phyloP scores from a whole-genome alignment of 2,113 vertebrate genomes.

The Patagioenas fasciata region DNA sequence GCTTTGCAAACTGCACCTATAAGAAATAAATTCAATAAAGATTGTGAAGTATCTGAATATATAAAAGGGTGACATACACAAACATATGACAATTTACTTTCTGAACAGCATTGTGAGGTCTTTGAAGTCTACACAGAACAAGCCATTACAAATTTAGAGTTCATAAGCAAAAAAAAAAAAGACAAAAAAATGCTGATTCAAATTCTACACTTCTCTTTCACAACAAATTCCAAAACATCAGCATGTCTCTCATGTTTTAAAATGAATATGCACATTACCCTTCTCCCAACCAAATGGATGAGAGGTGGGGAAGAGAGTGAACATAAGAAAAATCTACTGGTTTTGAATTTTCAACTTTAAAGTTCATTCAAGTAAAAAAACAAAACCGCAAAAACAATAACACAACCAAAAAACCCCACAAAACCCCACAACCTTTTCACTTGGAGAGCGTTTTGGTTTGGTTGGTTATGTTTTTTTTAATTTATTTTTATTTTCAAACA shows the following conservation, averaged over 20 bases:
- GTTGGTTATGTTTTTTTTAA: no score
- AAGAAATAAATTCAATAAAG: neutral
- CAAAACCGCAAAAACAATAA: no score
- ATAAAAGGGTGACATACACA: neutral
- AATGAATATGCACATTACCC: neutral
- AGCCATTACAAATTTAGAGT: neutral
- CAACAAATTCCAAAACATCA: neutral
- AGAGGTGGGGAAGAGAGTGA: neutral
- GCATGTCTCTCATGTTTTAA: neutral
- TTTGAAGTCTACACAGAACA: neutral
- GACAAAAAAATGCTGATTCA: neutral
- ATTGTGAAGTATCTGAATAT: neutral
- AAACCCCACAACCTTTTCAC: no score
- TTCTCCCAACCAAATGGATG: neutral
- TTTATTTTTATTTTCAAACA: no score
- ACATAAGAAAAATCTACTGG: neutral
- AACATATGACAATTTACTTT: neutral
- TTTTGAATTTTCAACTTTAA: neutral
- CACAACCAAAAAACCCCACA: no score
- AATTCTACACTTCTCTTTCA: neutral
- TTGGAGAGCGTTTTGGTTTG: no score
- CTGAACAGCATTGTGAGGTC: neutral
- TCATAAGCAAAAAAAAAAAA: neutral
- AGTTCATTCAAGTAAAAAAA: no score
- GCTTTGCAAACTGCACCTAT: neutral